These are phyloP conservation scores for Chromis chromis DNA, from an alignment of 2,797 vertebrate genomes.

Conservation along the genomic window DNA sequence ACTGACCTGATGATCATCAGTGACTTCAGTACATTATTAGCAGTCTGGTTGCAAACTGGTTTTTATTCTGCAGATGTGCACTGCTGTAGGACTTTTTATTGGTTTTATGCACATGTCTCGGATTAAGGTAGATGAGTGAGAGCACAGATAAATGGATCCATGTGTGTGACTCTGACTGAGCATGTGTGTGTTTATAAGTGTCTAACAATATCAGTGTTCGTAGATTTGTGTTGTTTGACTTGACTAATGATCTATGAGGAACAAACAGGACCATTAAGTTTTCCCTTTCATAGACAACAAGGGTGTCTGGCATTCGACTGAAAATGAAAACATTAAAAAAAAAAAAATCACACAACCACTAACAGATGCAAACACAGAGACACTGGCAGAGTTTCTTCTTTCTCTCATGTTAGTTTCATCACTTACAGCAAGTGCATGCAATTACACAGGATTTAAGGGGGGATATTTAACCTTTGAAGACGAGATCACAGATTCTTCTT, in stretches of 20 bases:
- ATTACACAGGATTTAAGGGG: background rate
- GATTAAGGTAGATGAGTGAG: conserved; percentile 27
- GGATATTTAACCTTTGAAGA: background rate
- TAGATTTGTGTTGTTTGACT: conserved; percentile 19
- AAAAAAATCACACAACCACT: conserved; percentile 24
- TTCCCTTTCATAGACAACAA: conserved; percentile 3
- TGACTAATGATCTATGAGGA: conserved; percentile 30
- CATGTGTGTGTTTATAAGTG: conserved; percentile 12
- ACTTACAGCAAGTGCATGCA: background rate
- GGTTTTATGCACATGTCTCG: conserved; percentile 27
- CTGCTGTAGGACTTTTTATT: conserved; percentile 23
- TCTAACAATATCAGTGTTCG: conserved; percentile 16
- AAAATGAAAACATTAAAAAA: conserved; percentile 3
- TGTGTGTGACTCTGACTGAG: conserved; percentile 32
- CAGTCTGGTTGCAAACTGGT: background rate
- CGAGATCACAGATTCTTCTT: background rate
- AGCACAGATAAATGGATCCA: conserved; percentile 45
- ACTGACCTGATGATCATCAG: background rate
- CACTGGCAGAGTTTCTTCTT: background rate
- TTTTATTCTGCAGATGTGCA: conserved; percentile 1
- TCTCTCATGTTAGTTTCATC: conserved; percentile 12
- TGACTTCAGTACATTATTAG: background rate
- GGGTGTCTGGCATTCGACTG: background rate
- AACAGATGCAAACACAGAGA: conserved; percentile 25
- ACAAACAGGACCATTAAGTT: conserved; percentile 30